Evolutionary conservation across 2,888 invertebrate species (phyloP), one percentile per base, ranked within the genome.

Genomic region (Acanthopleura granulata): DNA sequence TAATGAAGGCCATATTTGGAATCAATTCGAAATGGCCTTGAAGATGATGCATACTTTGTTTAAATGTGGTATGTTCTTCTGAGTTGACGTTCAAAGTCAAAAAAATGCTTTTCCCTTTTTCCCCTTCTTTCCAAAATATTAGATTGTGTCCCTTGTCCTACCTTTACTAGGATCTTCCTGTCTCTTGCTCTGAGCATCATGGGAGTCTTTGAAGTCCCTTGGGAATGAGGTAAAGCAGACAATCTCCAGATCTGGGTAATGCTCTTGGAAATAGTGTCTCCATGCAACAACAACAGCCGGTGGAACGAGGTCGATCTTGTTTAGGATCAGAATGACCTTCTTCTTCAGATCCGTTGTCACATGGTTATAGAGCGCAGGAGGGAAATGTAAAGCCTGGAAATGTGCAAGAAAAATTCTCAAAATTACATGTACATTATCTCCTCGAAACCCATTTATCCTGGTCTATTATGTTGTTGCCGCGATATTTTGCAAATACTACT

Each of bases 251-350:
- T 93, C 93, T 0, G 95, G 95, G 90, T 94, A 96, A 72, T 92
- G 93, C 0, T 91, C 88, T 11, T 92, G 91, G 78, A 97, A 94
- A 89, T 96, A 96, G 73, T 94, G 91, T 85, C 94, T 94, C 98
- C 98, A 98, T 0, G 96, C 97, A 0, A 95, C 93, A 15, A 96
- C 96, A 30, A 96, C 92, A 0, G 94, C 90, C 0, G 96, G 93
- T 0, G 96, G 95, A 0, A 95, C 96, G 80, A 98, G 91, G 91
- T 98, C 98, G 57, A 97, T 94, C 92, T 98, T 98, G 91, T 98
- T 98, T 15, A 98, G 90, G 0, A 98, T 94, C 16, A 98, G 88
- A 78, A 98, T 95, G 91, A 97, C 94, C 69, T 94, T 93, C 89
- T 97, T 97, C n/a, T 93, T 93, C 72, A 96, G 91, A 0, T 93